Evolutionary conservation across 1,140 invertebrate genomes (phyloP).

Genomic region (Uloborus diversus): DNA sequence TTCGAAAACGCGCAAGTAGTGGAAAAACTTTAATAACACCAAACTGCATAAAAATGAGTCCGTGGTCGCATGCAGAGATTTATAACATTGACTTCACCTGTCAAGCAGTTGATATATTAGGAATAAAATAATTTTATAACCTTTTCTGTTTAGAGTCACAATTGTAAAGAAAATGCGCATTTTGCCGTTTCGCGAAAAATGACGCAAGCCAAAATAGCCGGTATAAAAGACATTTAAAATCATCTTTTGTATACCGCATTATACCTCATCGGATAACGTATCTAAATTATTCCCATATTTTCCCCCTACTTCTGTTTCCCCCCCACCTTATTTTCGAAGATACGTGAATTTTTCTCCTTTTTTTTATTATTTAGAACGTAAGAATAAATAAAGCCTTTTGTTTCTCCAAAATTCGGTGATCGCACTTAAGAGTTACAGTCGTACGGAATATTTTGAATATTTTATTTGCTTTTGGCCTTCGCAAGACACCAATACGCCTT

Average conservation of each 20-base stretch:
- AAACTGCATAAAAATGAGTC: constrained; percentile 34
- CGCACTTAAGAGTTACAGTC: constrained; percentile 42
- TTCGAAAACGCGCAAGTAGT: constrained; percentile 2
- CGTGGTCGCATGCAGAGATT: constrained; percentile 7
- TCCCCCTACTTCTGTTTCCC: neutral
- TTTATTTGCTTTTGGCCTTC: constrained; percentile 44
- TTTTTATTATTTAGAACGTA: constrained; percentile 38
- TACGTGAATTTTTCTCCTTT: constrained; percentile 30
- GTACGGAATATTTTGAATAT: constrained; percentile 49
- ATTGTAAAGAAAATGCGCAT: constrained; percentile 50
- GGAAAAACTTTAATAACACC: constrained; percentile 19
- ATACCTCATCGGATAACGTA: constrained; percentile 32
- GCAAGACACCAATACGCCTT: neutral
- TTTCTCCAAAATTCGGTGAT: constrained; percentile 39
- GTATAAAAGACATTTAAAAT: constrained; percentile 52
- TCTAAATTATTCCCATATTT: constrained; percentile 41
- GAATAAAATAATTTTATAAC: constrained; percentile 49
- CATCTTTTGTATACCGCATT: constrained; percentile 45
- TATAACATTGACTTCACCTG: constrained; percentile 45
- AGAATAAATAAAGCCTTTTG: constrained; percentile 48
- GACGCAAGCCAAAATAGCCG: constrained; percentile 26
- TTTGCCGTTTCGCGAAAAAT: constrained; percentile 41
- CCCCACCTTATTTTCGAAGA: constrained; percentile 22
- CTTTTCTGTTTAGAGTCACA: constrained; percentile 39
- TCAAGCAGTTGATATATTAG: constrained; percentile 33